Percentiles rank a stretch among this genome's conserved stretches.
Evolutionary conservation across 2,113 vertebrate genomes (phyloP).

Genomic region (Theropithecus gelada): DNA sequence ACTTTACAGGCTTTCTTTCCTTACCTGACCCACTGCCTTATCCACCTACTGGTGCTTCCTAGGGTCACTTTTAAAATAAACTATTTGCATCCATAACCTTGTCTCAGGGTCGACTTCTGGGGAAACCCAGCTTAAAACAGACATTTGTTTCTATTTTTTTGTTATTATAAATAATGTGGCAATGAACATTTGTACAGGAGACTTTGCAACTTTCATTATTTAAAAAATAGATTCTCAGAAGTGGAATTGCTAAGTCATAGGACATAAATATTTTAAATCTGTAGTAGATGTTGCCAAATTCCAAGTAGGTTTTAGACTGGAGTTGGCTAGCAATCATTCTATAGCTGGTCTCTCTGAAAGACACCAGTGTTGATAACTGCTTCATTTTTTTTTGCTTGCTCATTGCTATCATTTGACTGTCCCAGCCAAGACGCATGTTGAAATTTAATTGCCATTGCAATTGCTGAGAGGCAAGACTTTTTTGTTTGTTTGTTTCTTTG

Average conservation of each 20-base stretch:
- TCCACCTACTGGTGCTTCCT: neutral
- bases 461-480: neutral
- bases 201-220: neutral
- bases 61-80: neutral
- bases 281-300: neutral
- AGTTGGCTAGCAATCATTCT: neutral
- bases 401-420: neutral
- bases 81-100: neutral
- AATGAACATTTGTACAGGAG: neutral
- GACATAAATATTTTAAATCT: neutral
- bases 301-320: neutral
- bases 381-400: neutral
- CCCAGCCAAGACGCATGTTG: neutral
- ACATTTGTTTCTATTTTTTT: slow-evolving; percentile 1
- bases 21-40: neutral
- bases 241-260: neutral
- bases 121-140: neutral
- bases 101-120: neutral
- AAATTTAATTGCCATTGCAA: neutral
- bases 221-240: neutral
- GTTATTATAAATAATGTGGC: neutral
- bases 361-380: neutral
- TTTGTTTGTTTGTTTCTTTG: too few relatives aligned
- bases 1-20: neutral
- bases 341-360: neutral